Evolutionary conservation across 2,888 invertebrate genomes (phyloP).

Genomic region (Drosophila colorata): DNA sequence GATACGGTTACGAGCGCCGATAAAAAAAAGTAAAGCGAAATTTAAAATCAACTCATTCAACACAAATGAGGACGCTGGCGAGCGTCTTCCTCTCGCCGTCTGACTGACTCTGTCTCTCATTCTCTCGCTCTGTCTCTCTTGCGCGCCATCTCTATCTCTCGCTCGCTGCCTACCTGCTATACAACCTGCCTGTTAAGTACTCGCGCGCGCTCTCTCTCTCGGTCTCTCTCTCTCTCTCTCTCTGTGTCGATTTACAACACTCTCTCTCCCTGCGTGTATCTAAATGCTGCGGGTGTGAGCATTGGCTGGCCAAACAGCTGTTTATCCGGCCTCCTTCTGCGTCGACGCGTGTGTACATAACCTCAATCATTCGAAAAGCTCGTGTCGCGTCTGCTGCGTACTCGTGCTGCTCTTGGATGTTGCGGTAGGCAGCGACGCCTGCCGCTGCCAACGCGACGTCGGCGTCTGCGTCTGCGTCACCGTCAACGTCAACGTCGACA

Average conservation of each 20-base stretch:
- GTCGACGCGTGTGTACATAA: slow-evolving; percentile 76
- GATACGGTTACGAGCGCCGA: slow-evolving; percentile 1
- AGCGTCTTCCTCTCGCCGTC: slow-evolving; percentile 71
- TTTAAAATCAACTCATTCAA: slow-evolving; percentile 37
- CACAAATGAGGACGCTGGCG: slow-evolving; percentile 69
- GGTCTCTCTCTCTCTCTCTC: slow-evolving; percentile 16
- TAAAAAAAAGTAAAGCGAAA: slow-evolving; percentile 22
- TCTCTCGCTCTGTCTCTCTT: slow-evolving; percentile 32
- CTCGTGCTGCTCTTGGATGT: slow-evolving; percentile 59
- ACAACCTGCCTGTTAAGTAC: slow-evolving; percentile 20
- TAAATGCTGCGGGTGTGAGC: slow-evolving; percentile 20
- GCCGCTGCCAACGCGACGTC: slow-evolving; percentile 51
- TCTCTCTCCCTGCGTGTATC: not conserved
- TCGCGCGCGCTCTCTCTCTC: slow-evolving; percentile 33
- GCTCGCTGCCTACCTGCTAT: slow-evolving; percentile 13
- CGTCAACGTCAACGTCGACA: slow-evolving; percentile 30
- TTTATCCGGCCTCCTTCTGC: slow-evolving; percentile 57
- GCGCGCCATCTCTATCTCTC: slow-evolving; percentile 26
- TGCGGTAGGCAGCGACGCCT: slow-evolving; percentile 72
- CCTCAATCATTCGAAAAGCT: slow-evolving; percentile 55
- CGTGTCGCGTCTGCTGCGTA: slow-evolving; percentile 26
- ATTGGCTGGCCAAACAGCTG: slow-evolving; percentile 47
- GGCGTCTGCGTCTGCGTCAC: slow-evolving; percentile 42
- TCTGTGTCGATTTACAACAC: not conserved
- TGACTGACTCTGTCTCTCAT: slow-evolving; percentile 53